Evolutionary conservation across 2,797 vertebrate species (phyloP).

Genomic region (Euthynnus affinis): DNA sequence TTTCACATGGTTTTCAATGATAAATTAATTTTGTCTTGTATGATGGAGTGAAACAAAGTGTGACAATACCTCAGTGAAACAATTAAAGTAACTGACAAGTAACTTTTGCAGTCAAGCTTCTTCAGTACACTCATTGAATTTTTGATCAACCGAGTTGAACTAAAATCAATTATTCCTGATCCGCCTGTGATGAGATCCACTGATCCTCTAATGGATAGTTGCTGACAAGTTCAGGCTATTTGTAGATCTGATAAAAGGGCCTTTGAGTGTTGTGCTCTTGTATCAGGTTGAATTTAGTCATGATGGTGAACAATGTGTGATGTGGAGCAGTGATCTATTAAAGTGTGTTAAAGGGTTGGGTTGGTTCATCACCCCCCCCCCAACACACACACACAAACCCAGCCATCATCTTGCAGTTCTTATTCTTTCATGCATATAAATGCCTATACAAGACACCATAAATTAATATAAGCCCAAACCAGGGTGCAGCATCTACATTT

Average conservation of each 20-base stretch:
- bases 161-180: constrained; percentile 48
- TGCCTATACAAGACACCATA: no score
- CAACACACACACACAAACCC: no score
- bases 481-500: no score
- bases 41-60: constrained; percentile 29
- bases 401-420: no score
- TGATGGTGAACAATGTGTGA: background rate
- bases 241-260: constrained; percentile 47
- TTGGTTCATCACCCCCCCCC: background rate
- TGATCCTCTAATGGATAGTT: constrained; percentile 45
- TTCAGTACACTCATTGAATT: constrained; percentile 10
- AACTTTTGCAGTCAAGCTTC: constrained; percentile 41
- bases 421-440: no score
- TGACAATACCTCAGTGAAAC: constrained; percentile 41
- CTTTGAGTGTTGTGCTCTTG: background rate
- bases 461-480: no score
- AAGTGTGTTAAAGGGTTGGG: background rate
- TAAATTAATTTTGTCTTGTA: constrained; percentile 1
- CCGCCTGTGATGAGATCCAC: constrained; percentile 20
- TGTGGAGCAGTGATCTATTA: background rate
- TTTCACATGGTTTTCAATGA: constrained; percentile 11
- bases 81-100: constrained; percentile 35
- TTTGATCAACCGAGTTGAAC: constrained; percentile 21
- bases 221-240: constrained; percentile 28
- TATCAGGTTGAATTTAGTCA: constrained; percentile 9